Conservation (phyloP, 2,888 invertebrate genomes). For the Amblyteles armatorius region DNA sequence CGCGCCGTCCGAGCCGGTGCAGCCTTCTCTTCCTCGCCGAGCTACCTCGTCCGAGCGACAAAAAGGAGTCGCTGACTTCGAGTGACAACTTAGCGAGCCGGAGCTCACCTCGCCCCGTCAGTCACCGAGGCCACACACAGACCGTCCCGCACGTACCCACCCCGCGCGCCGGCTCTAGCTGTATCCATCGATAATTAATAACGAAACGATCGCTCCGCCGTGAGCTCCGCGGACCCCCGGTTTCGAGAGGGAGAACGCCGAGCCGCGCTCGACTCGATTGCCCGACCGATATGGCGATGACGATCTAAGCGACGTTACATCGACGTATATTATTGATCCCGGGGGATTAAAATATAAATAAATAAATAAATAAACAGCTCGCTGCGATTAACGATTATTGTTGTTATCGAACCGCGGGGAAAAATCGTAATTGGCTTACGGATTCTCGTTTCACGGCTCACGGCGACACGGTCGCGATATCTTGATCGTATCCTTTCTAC, state of each 20-base stretch:
- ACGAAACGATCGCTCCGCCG: slow-evolving; percentile 21
- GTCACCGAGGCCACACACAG: slow-evolving; percentile 73
- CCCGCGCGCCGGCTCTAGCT: background rate
- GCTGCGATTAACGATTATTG: background rate
- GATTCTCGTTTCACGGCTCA: slow-evolving; percentile 47
- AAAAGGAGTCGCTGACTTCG: slow-evolving; percentile 82
- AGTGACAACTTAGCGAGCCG: slow-evolving; percentile 84
- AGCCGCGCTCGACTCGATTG: slow-evolving; percentile 7
- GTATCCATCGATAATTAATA: slow-evolving; percentile 66
- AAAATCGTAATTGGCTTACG: slow-evolving; percentile 52
- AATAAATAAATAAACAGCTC: background rate
- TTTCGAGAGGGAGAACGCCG: background rate
- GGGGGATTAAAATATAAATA: slow-evolving; percentile 2
- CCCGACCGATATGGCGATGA: slow-evolving; percentile 3
- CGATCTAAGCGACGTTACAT: slow-evolving; percentile 2
- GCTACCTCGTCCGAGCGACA: slow-evolving; percentile 69
- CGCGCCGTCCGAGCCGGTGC: slow-evolving; percentile 25
- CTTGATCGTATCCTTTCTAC: slow-evolving; percentile 49
- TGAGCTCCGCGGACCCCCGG: background rate
- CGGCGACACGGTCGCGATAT: slow-evolving; percentile 32
- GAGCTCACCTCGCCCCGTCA: slow-evolving; percentile 80
- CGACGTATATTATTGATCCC: slow-evolving; percentile 28
- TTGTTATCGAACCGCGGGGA: no score
- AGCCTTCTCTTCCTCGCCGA: slow-evolving; percentile 40
- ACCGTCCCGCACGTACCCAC: slow-evolving; percentile 51